Evolutionary conservation across 2,888 invertebrate species (phyloP).

Genomic region (Lasioglossum leucozonium): DNA sequence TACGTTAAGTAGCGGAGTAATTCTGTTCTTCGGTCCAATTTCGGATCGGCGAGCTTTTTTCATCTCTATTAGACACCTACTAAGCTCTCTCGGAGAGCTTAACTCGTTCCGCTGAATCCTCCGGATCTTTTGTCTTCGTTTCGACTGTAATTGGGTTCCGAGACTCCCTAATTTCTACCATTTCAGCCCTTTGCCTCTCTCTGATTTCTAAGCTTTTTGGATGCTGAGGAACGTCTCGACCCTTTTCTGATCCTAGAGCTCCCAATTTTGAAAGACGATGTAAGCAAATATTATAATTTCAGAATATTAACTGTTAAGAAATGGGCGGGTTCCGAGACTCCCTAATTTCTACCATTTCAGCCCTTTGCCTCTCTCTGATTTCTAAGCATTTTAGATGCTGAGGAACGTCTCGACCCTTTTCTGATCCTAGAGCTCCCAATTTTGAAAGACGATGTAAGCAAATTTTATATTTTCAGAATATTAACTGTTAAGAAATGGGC

Average conservation of each 20-base stretch:
- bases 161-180: not conserved
- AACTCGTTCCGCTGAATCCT: not conserved
- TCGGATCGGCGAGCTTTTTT: not conserved
- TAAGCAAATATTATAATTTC: too few relatives aligned
- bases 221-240: not conserved
- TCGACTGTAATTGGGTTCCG: not conserved
- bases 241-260: not conserved
- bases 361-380: not conserved
- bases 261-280: too few relatives aligned
- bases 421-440: too few relatives aligned
- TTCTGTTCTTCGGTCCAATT: not conserved
- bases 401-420: too few relatives aligned
- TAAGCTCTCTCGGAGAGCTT: not conserved
- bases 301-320: too few relatives aligned
- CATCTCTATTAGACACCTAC: not conserved
- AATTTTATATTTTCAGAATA: too few relatives aligned
- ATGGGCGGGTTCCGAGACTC: not conserved
- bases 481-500: too few relatives aligned
- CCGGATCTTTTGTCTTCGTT: not conserved
- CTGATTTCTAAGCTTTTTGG: not conserved
- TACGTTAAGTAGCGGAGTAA: not conserved
- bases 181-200: not conserved
- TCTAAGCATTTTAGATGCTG: not conserved
- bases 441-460: too few relatives aligned
- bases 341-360: not conserved